Evolutionary conservation across 1,140 invertebrate genomes (phyloP).

Genomic region (Pogonomyrmex barbatus): DNA sequence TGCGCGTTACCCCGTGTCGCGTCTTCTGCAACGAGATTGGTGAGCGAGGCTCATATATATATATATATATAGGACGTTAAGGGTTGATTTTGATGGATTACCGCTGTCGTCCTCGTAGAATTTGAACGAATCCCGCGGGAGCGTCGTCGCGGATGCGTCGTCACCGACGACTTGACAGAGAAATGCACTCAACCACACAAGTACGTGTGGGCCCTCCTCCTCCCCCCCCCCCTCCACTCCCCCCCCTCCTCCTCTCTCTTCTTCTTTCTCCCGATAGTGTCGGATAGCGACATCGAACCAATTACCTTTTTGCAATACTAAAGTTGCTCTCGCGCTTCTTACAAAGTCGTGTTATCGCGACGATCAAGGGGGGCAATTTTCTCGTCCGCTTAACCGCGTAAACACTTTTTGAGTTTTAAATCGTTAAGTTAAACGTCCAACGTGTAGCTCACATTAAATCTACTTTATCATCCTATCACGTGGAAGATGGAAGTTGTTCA

Average conservation of each 20-base stretch:
- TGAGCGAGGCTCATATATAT: slow-evolving; percentile 19
- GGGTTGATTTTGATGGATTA: slow-evolving; percentile 82
- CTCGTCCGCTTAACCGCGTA: slow-evolving; percentile 42
- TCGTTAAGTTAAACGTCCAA: slow-evolving; percentile 30
- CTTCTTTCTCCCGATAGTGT: background rate
- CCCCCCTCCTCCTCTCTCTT: background rate
- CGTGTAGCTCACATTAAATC: slow-evolving; percentile 38
- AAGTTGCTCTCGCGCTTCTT: slow-evolving; percentile 33
- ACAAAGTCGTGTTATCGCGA: slow-evolving; percentile 40
- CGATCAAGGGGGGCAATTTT: slow-evolving; percentile 32
- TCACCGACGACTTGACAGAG: slow-evolving; percentile 62
- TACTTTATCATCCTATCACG: slow-evolving; percentile 40
- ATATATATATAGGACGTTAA: slow-evolving; percentile 30
- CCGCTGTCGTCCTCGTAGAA: slow-evolving; percentile 64
- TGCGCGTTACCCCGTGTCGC: slow-evolving; percentile 70
- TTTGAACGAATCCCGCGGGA: slow-evolving; percentile 66
- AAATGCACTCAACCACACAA: slow-evolving; percentile 65
- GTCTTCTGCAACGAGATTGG: slow-evolving; percentile 53
- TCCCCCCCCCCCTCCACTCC: background rate
- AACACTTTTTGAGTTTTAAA: slow-evolving; percentile 57
- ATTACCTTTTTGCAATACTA: slow-evolving; percentile 37
- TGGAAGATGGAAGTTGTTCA: background rate
- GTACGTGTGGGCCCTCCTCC: background rate
- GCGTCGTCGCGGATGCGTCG: slow-evolving; percentile 26
- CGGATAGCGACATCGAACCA: background rate